A percentile compares a stretch with the other conserved stretches of the same genome.
Evolutionary conservation across 1,140 invertebrate species (phyloP).

Genomic region (Drosophila gunungcola): DNA sequence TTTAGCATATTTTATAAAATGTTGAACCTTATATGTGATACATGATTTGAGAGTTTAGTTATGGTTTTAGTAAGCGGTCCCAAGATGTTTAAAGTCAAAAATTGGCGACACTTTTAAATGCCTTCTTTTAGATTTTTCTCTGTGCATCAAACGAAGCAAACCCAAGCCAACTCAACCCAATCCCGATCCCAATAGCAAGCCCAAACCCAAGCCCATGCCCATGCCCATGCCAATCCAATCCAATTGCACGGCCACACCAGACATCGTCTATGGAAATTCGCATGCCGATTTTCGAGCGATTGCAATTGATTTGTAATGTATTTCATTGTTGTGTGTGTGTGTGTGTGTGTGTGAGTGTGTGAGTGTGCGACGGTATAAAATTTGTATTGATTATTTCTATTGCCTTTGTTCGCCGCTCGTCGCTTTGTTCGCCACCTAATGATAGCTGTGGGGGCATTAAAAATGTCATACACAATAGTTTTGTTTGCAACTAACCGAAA

Average conservation of each 20-base stretch:
- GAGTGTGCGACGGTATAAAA: conserved; percentile 58
- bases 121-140: conserved; percentile 1
- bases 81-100: not conserved
- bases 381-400: conserved; percentile 83
- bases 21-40: no score
- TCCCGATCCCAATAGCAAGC: conserved; percentile 9
- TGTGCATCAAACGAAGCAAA: conserved; percentile 22
- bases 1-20: no score
- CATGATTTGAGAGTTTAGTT: no score
- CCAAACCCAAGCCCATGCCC: not conserved
- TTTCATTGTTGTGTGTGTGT: conserved; percentile 70
- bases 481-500: conserved; percentile 9
- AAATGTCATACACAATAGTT: conserved; percentile 68
- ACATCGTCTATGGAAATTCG: conserved; percentile 81
- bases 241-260: conserved; percentile 56
- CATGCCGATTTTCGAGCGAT: conserved; percentile 81
- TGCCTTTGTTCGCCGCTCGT: conserved; percentile 73
- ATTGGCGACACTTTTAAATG: no score
- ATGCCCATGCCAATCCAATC: conserved; percentile 46
- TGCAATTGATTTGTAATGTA: conserved; percentile 83
- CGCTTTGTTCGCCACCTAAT: conserved; percentile 78
- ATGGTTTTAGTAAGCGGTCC: not conserved
- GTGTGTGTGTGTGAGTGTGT: conserved; percentile 36
- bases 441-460: conserved; percentile 81
- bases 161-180: conserved; percentile 27